phyloP scores from a whole-genome alignment of 37 sponge, comb jelly and placozoan genomes.

The Ephydatia muelleri region DNA sequence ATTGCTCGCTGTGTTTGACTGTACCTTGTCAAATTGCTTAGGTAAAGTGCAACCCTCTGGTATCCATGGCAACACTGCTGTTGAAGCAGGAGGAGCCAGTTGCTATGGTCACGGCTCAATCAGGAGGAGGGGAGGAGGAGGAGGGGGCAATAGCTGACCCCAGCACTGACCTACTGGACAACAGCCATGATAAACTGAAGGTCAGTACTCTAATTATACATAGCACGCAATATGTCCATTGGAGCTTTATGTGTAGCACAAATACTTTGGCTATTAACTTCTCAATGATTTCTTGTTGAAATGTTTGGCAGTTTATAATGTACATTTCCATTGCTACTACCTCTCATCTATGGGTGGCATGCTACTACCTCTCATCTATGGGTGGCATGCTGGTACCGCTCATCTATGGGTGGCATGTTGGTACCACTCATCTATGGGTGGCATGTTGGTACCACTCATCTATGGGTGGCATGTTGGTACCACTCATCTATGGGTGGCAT shows the following conservation, averaged over 20 bases:
- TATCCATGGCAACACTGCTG: conserved; percentile 20
- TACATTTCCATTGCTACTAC: not conserved
- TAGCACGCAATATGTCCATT: not conserved
- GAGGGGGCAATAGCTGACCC: conserved; percentile 62
- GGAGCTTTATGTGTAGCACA: no score
- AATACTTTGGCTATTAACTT: no score
- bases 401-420: no score
- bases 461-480: no score
- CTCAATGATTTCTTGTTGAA: not conserved
- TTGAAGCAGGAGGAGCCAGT: conserved; percentile 26
- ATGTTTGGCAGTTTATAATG: not conserved
- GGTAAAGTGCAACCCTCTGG: conserved; percentile 24
- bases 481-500: no score
- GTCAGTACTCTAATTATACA: not conserved
- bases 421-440: no score
- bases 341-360: no score
- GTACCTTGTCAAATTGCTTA: not conserved
- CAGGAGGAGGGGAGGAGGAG: conserved; percentile 55
- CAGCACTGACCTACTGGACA: conserved; percentile 31
- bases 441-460: no score
- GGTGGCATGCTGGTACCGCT: no score
- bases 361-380: no score
- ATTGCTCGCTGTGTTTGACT: not conserved
- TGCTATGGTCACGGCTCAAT: not conserved
- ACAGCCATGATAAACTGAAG: conserved; percentile 26